Conservation (phyloP, 2,113 vertebrate genomes). For the Oxygymnocypris stewartii region DNA sequence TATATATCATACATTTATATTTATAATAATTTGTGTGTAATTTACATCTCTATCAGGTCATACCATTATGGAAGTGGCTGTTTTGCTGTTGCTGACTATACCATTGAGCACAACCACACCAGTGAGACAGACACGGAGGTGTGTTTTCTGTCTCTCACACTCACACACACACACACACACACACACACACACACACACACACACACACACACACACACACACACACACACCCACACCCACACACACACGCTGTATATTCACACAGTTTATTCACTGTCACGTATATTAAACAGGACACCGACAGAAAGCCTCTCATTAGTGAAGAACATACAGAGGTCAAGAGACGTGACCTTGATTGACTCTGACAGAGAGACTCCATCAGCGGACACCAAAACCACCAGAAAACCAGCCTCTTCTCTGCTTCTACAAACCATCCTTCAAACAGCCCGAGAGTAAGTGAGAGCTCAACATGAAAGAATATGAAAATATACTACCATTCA, state of each 20-base stretch:
- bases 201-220: not conserved
- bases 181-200: not conserved
- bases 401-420: not conserved
- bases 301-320: constrained; percentile 38
- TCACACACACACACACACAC: not conserved
- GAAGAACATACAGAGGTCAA: constrained; percentile 42
- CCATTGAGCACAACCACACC: constrained; percentile 63
- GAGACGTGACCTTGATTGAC: constrained; percentile 42
- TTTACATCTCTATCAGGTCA: constrained; percentile 56
- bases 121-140: constrained; percentile 64
- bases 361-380: constrained; percentile 40
- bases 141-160: not conserved
- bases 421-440: constrained; percentile 21
- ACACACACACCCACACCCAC: not conserved
- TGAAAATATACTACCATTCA: not conserved
- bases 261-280: not conserved
- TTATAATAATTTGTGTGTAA: not conserved
- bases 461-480: not conserved
- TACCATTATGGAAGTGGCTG: constrained; percentile 68
- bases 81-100: constrained; percentile 68
- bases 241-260: not conserved
- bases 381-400: constrained; percentile 50
- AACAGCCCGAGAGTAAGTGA: constrained; percentile 37
- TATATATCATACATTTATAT: not conserved
- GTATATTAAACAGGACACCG: constrained; percentile 54